A percentile compares a stretch with the other conserved stretches of the same genome.
phyloP scores from a whole-genome alignment of 2,888 invertebrate species.

The Ophion costatus region DNA sequence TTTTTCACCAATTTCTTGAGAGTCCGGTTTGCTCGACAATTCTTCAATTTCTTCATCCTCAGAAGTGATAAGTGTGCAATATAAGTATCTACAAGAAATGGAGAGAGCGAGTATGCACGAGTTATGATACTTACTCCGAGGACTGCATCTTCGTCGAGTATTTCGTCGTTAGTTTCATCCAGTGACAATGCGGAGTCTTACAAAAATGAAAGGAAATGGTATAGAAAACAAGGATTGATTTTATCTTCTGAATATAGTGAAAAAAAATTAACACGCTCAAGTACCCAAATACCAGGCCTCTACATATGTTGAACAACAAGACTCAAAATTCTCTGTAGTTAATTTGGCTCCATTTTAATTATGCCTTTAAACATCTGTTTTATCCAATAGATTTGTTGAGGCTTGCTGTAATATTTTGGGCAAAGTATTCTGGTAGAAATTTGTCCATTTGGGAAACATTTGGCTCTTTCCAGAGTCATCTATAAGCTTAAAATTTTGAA shows the following conservation, averaged over 20 bases:
- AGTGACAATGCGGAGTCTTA: conserved; percentile 83
- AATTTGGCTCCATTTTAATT: no score
- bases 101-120: background rate
- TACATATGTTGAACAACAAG: no score
- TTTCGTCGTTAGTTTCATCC: conserved; percentile 85
- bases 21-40: conserved; percentile 79
- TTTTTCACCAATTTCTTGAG: conserved; percentile 78
- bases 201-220: background rate
- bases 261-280: no score
- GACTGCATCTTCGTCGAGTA: conserved; percentile 85
- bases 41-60: conserved; percentile 83
- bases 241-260: background rate
- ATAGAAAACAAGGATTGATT: conserved; percentile 22
- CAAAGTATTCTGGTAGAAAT: no score
- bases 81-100: background rate
- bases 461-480: no score
- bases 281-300: no score
- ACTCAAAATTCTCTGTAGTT: no score
- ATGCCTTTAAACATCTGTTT: no score
- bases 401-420: no score
- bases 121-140: conserved; percentile 83
- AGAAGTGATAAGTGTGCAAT: background rate
- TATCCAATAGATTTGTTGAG: no score
- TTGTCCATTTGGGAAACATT: no score
- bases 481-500: no score